A percentile compares a stretch with the other conserved stretches of the same genome.
Evolutionary conservation across 2,113 vertebrate genomes (phyloP).

Genomic region (Montifringilla adamsi): DNA sequence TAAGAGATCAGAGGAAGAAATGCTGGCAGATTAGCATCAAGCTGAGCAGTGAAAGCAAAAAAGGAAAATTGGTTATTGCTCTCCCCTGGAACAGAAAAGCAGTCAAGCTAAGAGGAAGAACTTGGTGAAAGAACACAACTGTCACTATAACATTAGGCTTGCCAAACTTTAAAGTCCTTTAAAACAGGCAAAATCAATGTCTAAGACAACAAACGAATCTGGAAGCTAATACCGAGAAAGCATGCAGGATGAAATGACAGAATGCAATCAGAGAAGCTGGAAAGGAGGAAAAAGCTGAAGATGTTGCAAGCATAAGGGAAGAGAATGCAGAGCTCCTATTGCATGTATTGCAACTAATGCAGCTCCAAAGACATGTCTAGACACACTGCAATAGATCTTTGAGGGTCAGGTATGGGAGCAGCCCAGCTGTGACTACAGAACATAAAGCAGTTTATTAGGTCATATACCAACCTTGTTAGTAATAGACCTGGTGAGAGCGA

Average conservation of each 20-base stretch:
- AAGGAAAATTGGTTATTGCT: neutral
- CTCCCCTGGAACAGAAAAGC: constrained; percentile 5
- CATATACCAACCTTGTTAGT: neutral
- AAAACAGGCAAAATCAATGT: neutral
- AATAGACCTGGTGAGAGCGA: neutral
- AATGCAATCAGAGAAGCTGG: neutral
- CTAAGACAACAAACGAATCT: neutral
- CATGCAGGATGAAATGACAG: neutral
- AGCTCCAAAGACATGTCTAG: neutral
- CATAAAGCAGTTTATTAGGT: neutral
- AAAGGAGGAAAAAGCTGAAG: neutral
- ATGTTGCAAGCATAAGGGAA: neutral
- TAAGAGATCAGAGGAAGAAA: constrained; percentile 10
- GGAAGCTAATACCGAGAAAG: neutral
- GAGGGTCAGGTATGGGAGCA: neutral
- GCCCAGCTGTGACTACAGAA: neutral
- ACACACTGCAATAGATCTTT: neutral
- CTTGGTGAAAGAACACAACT: neutral
- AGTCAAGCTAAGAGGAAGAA: neutral
- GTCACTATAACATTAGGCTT: neutral
- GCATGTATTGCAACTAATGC: neutral
- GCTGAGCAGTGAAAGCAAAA: constrained; percentile 17
- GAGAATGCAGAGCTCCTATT: neutral
- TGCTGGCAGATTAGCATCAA: neutral
- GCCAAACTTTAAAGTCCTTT: neutral